Conservation (phyloP, 2,113 vertebrate species). For the Natator depressus region DNA sequence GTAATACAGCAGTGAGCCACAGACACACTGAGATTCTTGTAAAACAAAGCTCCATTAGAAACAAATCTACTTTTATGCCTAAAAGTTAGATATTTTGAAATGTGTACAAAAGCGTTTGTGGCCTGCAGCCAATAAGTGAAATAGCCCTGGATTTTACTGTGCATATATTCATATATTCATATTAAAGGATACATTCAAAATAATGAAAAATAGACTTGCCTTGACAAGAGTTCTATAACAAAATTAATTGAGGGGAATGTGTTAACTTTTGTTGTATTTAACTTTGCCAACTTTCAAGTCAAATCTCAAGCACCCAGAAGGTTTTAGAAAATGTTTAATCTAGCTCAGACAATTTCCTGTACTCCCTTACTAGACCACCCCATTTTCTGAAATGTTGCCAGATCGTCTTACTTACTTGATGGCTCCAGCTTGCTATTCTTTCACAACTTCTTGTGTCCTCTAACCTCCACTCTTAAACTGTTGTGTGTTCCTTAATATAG, state of each 20-base stretch:
- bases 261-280: constrained; percentile 80
- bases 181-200: background rate
- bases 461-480: constrained; percentile 26
- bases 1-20: background rate
- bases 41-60: background rate
- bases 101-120: background rate
- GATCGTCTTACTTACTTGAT: constrained; percentile 41
- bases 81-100: background rate
- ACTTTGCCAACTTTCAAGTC: constrained; percentile 77
- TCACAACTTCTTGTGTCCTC: constrained; percentile 58
- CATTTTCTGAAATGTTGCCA: constrained; percentile 75
- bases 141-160: background rate
- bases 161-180: background rate
- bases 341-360: constrained; percentile 83
- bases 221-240: constrained; percentile 54
- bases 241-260: constrained; percentile 70
- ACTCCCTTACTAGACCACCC: constrained; percentile 80
- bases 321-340: constrained; percentile 83
- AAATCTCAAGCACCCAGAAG: constrained; percentile 73
- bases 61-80: background rate
- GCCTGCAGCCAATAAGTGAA: background rate
- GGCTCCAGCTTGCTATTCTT: constrained; percentile 43
- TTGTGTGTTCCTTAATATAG: constrained; percentile 25
- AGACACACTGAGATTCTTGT: background rate
- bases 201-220: constrained; percentile 34